Conservation (phyloP, 2,888 invertebrate species). For the Epinotia ramella region DNA sequence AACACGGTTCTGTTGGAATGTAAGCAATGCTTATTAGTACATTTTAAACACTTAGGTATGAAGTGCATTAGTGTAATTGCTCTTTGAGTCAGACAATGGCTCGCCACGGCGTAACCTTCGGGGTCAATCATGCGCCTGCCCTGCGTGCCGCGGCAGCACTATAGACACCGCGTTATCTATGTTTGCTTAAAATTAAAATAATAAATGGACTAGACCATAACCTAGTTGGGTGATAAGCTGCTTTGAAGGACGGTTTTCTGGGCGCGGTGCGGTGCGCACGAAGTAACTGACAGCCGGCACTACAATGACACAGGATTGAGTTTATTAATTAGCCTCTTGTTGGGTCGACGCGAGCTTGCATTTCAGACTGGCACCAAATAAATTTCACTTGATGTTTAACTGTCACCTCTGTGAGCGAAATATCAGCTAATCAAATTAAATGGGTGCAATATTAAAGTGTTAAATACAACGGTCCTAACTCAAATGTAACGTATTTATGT, state of each 20-base stretch:
- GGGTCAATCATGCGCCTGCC: conserved; percentile 59
- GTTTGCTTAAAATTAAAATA: conserved; percentile 73
- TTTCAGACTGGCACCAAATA: conserved; percentile 55
- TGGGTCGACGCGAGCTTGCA: conserved; percentile 59
- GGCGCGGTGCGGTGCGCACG: conserved; percentile 82
- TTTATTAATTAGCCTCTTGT: conserved; percentile 58
- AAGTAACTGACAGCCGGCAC: conserved; percentile 56
- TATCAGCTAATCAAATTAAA: conserved; percentile 43
- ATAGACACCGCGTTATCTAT: conserved; percentile 56
- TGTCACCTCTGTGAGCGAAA: conserved; percentile 38
- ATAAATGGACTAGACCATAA: conserved; percentile 74
- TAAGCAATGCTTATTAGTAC: conserved; percentile 33
- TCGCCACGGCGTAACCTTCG: conserved; percentile 67
- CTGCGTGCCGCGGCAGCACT: conserved; percentile 51
- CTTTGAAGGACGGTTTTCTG: conserved; percentile 72
- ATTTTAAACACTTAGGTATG: conserved; percentile 52
- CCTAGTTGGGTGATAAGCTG: conserved; percentile 68
- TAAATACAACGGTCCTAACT: conserved; percentile 26
- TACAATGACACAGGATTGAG: conserved; percentile 59
- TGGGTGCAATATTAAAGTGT: conserved; percentile 37
- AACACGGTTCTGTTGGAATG: conserved; percentile 32
- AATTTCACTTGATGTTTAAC: conserved; percentile 50
- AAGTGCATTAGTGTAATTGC: conserved; percentile 63
- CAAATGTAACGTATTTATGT: conserved; percentile 3
- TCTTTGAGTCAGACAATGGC: conserved; percentile 62